phyloP scores from a whole-genome alignment of 1,140 invertebrate genomes.

The Globodera ellingtonae region DNA sequence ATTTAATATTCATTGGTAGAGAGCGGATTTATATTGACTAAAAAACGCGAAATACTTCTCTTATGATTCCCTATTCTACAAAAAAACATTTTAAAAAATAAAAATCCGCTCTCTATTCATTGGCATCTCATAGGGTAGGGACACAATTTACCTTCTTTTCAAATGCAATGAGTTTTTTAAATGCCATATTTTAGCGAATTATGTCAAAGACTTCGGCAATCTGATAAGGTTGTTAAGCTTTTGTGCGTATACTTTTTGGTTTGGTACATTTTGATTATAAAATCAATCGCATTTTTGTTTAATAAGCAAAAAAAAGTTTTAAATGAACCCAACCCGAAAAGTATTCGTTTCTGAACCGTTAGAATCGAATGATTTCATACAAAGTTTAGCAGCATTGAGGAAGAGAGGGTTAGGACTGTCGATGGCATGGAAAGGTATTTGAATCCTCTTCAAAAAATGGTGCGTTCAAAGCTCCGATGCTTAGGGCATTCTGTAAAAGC shows the following conservation, averaged over 20 bases:
- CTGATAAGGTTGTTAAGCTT: constrained; percentile 11
- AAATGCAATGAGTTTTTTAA: constrained; percentile 1
- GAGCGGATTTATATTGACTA: too few species aligned
- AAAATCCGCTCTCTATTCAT: too few species aligned
- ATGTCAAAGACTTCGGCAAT: constrained; percentile 17
- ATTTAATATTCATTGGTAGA: too few species aligned
- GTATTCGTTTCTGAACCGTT: background rate
- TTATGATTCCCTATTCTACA: too few species aligned
- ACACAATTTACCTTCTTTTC: background rate
- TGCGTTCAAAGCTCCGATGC: background rate
- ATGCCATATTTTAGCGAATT: constrained; percentile 13
- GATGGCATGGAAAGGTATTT: constrained; percentile 12
- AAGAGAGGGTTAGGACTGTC: constrained; percentile 20
- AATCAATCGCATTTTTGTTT: background rate
- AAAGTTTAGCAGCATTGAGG: constrained; percentile 32
- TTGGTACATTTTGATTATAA: background rate
- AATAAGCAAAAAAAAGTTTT: background rate
- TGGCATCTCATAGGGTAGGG: background rate
- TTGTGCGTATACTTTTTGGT: background rate
- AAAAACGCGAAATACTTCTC: too few species aligned
- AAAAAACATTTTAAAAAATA: too few species aligned
- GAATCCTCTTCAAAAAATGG: constrained; percentile 12
- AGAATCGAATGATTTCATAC: constrained; percentile 5
- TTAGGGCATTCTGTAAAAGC: background rate
- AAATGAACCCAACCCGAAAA: too few species aligned